Percentiles rank a stretch among this genome's conserved stretches.
phyloP scores from a whole-genome alignment of 2,888 invertebrate genomes.

The Epinotia nisella region DNA sequence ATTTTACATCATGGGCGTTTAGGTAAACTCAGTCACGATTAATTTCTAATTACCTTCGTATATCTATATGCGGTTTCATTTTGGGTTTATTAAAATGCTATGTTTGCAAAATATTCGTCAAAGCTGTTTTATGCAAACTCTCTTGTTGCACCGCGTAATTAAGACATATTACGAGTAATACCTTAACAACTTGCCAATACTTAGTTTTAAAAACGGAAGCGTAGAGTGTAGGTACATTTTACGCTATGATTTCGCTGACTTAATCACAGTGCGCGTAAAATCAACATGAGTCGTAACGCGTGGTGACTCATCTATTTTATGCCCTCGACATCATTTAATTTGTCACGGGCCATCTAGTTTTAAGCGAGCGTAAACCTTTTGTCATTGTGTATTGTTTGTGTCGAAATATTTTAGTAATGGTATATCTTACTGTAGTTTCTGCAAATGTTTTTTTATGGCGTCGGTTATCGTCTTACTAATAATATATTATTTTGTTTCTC shows the following conservation, averaged over 20 bases:
- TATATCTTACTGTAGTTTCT: neutral
- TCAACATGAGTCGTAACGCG: slow-evolving; percentile 46
- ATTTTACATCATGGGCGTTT: neutral
- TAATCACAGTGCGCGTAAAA: slow-evolving; percentile 52
- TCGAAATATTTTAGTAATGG: slow-evolving; percentile 15
- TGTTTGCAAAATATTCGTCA: no score
- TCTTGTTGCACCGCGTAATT: neutral
- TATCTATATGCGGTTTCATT: no score
- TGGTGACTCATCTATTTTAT: slow-evolving; percentile 49
- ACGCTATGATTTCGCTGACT: slow-evolving; percentile 45
- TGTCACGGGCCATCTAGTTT: slow-evolving; percentile 42
- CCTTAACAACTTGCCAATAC: neutral
- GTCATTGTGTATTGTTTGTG: slow-evolving; percentile 24
- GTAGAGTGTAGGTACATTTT: neutral
- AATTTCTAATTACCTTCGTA: no score
- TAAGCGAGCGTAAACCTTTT: slow-evolving; percentile 30
- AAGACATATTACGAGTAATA: neutral
- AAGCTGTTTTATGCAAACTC: no score
- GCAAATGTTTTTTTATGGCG: slow-evolving; percentile 10
- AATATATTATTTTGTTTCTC: no score
- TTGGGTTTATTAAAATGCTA: no score
- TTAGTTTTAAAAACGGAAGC: neutral
- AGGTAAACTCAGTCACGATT: no score
- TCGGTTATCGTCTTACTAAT: neutral
- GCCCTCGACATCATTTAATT: slow-evolving; percentile 38